Conservation (phyloP, 2,113 vertebrate genomes). For the Ammospiza caudacuta region DNA sequence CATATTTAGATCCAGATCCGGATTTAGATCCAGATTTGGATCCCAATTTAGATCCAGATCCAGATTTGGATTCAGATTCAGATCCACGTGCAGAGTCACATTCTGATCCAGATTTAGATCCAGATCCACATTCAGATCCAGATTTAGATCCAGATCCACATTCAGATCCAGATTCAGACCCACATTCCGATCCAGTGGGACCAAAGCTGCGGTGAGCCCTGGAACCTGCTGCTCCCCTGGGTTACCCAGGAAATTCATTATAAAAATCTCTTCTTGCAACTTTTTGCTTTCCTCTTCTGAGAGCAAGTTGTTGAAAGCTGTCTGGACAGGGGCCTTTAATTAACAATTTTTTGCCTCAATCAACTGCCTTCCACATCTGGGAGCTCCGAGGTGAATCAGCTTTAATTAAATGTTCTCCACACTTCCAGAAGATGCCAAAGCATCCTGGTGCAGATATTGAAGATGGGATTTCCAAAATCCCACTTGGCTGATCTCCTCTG, state of each 20-base stretch:
- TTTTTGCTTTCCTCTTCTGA: neutral
- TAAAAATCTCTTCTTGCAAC: neutral
- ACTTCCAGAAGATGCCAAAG: neutral
- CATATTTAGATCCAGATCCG: rapidly evolving
- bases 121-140: no score
- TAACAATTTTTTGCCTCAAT: neutral
- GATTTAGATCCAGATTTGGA: no score
- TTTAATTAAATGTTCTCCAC: conserved; percentile 29
- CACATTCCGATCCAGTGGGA: neutral
- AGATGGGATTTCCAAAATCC: conserved; percentile 5
- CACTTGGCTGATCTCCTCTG: neutral
- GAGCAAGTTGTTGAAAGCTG: neutral
- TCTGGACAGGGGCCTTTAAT: conserved; percentile 1
- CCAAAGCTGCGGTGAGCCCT: neutral
- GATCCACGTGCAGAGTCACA: neutral
- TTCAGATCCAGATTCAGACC: rapidly evolving
- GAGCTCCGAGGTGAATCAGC: neutral
- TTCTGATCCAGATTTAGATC: rapidly evolving
- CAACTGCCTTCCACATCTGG: neutral
- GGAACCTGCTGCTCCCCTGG: neutral
- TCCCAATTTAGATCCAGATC: rapidly evolving
- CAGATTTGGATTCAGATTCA: rapidly evolving
- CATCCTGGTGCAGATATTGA: neutral
- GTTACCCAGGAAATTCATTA: neutral
- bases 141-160: neutral